These are phyloP conservation scores for human DNA, from an alignment of 2,113 vertebrate species.

Conservation along the genomic window GRCh38 chr21:40060001-40060500, in stretches of 20 bases:
- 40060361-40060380: background rate
- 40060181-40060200: background rate
- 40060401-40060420: fast-evolving
- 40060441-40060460: fast-evolving
- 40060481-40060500: no score
- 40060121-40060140: background rate
- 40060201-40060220: background rate
- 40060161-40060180: background rate
- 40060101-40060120: background rate
- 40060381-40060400: background rate
- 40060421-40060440: background rate
- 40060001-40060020: background rate
- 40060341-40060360: background rate
- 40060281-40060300: background rate
- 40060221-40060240: background rate
- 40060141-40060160: background rate
- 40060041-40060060: background rate
- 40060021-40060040: background rate
- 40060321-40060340: background rate
- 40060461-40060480: background rate
- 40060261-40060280: background rate
- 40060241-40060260: background rate
- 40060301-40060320: background rate
- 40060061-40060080: background rate
- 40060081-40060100: background rate